Evolutionary conservation across 2,113 vertebrate species (phyloP), one percentile per base, ranked within the genome.

Genomic region (Nothocercus julius): DNA sequence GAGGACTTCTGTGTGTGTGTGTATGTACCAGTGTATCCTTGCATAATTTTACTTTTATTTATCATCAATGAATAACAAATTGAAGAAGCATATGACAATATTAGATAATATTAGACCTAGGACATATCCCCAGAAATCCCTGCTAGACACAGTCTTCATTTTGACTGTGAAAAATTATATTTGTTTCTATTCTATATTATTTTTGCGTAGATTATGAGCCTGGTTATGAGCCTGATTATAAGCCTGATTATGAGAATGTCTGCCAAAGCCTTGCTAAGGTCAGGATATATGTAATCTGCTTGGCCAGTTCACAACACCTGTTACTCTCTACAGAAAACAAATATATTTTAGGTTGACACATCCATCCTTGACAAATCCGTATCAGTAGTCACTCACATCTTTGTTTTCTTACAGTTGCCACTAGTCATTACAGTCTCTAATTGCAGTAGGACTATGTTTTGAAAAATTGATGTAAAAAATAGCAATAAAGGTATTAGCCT

Each of bases 141-240:
- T 86, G 11, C 61, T 77, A 84, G 74, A 78, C 62, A 58, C n/a
- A 89, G 36, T 17, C 66, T 92, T 84, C 56, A 28, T 74, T 86
- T 20, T 81, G 77, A 67, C 61, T 89, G 61, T 45, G 38, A 86
- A 92, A 78, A 16, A 83, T 74, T 74, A 81, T 78, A 67, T 59
- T 27, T 84, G 10, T 61, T 62, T 93, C 66, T 87, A 54, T 36
- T 38, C 36, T 0, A 1, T 38, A n/a, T 28, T 88, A 86, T 78
- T 86, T 95, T 93, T 45, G 36, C 42, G 36, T 87, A 89, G 45
- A 78, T 89, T 83, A 69, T 84, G 20, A 84, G 84, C 61, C 74
- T 91, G 40, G n/a, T 75, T 92, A 51, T 59, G 42, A 87, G 51
- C 36, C 36, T 36, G 45, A 78, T 89, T 83, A 69, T 84, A 18